phyloP scores from a whole-genome alignment of 1,140 invertebrate species.

The Protaetia brevitarsis region DNA sequence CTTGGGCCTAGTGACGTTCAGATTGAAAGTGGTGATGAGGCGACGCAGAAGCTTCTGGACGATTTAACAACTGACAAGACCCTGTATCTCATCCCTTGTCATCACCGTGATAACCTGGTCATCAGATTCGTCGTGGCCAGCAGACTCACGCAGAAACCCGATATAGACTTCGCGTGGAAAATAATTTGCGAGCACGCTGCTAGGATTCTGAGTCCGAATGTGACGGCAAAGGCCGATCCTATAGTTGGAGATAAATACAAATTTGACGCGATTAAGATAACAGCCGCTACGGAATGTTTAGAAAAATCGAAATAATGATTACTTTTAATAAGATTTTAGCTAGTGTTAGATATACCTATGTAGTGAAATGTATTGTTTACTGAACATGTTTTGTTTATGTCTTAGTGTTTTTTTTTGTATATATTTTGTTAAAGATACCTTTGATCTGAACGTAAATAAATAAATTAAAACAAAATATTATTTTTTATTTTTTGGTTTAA shows the following conservation, averaged over 20 bases:
- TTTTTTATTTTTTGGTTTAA: no score
- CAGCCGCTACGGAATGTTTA: background rate
- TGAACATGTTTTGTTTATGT: no score
- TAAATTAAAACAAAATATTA: no score
- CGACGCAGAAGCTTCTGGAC: constrained; percentile 73
- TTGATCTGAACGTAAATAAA: no score
- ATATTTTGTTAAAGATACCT: no score
- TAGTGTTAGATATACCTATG: no score
- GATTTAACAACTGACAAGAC: constrained; percentile 73
- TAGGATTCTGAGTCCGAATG: constrained; percentile 39
- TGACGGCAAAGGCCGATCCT: background rate
- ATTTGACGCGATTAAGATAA: constrained; percentile 20
- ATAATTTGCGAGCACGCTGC: constrained; percentile 65
- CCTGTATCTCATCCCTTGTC: constrained; percentile 81
- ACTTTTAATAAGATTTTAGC: no score
- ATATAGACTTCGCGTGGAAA: constrained; percentile 80
- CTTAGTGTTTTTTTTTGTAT: no score
- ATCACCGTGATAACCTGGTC: constrained; percentile 64
- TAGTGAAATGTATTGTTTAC: no score
- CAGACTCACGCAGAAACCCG: constrained; percentile 61
- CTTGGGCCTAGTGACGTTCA: constrained; percentile 86
- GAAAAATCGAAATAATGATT: constrained; percentile 16
- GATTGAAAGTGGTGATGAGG: constrained; percentile 70
- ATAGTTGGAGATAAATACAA: constrained; percentile 6
- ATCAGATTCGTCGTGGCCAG: constrained; percentile 84